phyloP scores from a whole-genome alignment of 2,797 vertebrate genomes.

The Eurystomus glaucurus region DNA sequence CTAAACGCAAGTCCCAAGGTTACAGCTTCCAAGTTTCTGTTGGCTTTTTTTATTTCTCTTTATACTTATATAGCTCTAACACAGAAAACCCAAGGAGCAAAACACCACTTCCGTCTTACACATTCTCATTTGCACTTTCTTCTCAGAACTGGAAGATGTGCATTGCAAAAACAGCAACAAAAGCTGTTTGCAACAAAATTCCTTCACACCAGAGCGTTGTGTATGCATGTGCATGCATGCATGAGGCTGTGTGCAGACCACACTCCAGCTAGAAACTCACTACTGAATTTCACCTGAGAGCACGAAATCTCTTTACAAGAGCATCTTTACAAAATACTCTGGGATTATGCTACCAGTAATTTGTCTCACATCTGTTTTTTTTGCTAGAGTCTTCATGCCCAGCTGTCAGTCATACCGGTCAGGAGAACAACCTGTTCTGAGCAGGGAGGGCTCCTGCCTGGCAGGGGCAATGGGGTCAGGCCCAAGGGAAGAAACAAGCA shows the following conservation, averaged over 20 bases:
- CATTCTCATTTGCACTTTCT: neutral
- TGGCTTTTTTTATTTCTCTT: neutral
- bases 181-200: neutral
- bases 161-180: neutral
- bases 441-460: neutral
- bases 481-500: neutral
- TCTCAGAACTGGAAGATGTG: neutral
- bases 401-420: fast-evolving
- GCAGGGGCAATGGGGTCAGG: neutral
- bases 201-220: fast-evolving
- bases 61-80: neutral
- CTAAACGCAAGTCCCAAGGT: neutral
- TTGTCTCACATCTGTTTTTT: neutral
- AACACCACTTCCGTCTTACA: neutral
- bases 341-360: neutral
- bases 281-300: neutral
- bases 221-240: fast-evolving
- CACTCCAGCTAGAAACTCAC: neutral
- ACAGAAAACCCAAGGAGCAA: neutral
- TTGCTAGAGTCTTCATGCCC: neutral
- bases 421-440: conserved; percentile 16
- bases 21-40: neutral
- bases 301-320: neutral
- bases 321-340: fast-evolving
- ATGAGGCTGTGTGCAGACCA: fast-evolving